phyloP scores from a whole-genome alignment of 2,888 invertebrate genomes.

The Pachydiplax longipennis region DNA sequence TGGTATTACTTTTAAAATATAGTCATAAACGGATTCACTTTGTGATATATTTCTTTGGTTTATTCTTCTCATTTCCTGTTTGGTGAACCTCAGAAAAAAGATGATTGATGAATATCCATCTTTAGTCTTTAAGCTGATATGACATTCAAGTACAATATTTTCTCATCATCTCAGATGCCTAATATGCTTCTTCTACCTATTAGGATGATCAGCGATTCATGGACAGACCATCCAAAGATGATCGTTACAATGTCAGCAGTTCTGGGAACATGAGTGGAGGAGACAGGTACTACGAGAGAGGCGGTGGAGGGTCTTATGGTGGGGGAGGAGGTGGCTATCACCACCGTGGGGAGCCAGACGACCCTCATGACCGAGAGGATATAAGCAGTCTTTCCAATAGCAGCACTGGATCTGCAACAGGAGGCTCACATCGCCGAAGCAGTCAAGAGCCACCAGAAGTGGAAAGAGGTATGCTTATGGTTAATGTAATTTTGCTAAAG shows the following conservation, averaged over 20 bases:
- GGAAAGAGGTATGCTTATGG: slow-evolving; percentile 59
- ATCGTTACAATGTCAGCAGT: slow-evolving; percentile 31
- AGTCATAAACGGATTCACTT: too few relatives aligned
- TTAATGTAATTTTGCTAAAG: too few relatives aligned
- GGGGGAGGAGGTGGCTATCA: slow-evolving; percentile 59
- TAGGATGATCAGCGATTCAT: slow-evolving; percentile 28
- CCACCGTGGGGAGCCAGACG: slow-evolving; percentile 58
- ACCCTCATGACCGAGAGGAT: slow-evolving; percentile 62
- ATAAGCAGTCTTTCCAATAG: slow-evolving; percentile 59
- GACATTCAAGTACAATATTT: too few relatives aligned
- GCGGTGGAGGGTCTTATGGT: slow-evolving; percentile 54
- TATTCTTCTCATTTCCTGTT: too few relatives aligned
- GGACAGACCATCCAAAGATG: slow-evolving; percentile 40
- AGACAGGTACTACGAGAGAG: slow-evolving; percentile 52
- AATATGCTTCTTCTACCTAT: too few relatives aligned
- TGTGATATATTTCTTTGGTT: too few relatives aligned
- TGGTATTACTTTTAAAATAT: too few relatives aligned
- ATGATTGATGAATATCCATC: too few relatives aligned
- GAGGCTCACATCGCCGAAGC: slow-evolving; percentile 60
- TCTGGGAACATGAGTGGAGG: slow-evolving; percentile 36
- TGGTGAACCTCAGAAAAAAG: too few relatives aligned
- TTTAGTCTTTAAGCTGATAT: too few relatives aligned
- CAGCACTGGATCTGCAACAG: slow-evolving; percentile 57
- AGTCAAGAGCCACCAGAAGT: slow-evolving; percentile 67
- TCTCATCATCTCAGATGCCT: too few relatives aligned